A percentile compares a stretch with the other conserved stretches of the same genome.
Conservation (phyloP, 1,140 invertebrate genomes). For the Diuraphis noxia region DNA sequence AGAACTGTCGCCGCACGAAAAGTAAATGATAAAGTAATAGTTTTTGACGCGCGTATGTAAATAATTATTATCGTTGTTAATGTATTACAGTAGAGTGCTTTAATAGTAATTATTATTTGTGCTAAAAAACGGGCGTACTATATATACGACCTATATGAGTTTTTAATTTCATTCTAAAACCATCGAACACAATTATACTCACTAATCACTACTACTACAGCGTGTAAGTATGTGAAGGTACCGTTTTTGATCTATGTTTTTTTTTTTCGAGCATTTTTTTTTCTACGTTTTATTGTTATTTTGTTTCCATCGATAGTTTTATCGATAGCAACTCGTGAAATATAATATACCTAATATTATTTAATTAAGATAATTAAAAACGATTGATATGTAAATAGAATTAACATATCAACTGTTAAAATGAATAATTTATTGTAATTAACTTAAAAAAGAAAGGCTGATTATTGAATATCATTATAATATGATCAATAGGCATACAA, state of each 20-base stretch:
- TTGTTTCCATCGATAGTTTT: not conserved
- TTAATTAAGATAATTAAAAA: not conserved
- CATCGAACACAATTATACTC: not conserved
- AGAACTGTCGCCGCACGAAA: not conserved
- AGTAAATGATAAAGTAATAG: not conserved
- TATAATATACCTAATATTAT: not conserved
- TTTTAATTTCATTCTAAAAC: not conserved
- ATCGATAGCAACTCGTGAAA: not conserved
- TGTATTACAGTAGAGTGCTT: not conserved
- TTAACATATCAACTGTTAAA: not conserved
- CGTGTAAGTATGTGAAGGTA: not conserved
- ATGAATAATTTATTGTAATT: not conserved
- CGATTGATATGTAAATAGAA: not conserved
- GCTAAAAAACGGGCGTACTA: not conserved
- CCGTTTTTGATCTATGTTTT: not conserved
- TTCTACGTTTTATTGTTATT: not conserved
- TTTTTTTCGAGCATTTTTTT: not conserved
- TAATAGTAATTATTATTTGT: not conserved
- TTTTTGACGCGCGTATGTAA: not conserved
- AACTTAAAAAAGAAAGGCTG: not conserved
- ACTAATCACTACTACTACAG: not conserved
- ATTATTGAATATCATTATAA: not conserved
- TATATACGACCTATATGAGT: not conserved
- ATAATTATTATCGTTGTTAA: not conserved
- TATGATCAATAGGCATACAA: not conserved